These are phyloP conservation scores for Notiomystis cincta DNA, from an alignment of 2,113 vertebrate species.

Conservation along the genomic window DNA sequence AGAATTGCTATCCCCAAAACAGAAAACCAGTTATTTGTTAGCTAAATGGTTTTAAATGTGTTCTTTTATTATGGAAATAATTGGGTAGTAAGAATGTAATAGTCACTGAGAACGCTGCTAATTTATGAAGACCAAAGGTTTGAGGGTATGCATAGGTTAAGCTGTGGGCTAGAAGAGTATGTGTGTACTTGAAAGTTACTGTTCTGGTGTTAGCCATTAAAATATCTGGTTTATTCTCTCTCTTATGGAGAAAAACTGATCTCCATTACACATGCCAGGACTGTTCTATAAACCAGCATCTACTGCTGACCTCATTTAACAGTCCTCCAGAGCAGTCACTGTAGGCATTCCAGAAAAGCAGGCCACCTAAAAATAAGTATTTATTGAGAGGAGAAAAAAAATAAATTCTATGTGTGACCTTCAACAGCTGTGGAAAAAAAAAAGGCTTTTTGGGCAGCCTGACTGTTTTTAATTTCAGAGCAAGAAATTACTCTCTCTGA, in stretches of 20 bases:
- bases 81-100: background rate
- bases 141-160: background rate
- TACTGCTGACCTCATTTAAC: conserved; percentile 52
- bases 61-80: background rate
- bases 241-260: background rate
- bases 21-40: background rate
- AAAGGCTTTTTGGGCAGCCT: background rate
- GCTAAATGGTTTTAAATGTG: background rate
- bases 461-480: conserved; percentile 15
- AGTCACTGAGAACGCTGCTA: background rate
- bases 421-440: background rate
- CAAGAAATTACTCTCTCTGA: conserved; percentile 33
- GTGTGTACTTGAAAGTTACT: background rate
- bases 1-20: background rate
- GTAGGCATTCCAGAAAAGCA: conserved; percentile 45
- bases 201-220: background rate
- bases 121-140: background rate
- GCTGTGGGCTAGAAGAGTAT: background rate
- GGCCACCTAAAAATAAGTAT: conserved; percentile 9
- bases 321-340: conserved; percentile 29
- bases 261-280: background rate
- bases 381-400: conserved; percentile 23
- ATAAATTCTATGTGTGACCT: conserved; percentile 18
- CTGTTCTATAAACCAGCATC: conserved; percentile 24
- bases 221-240: background rate